phyloP scores from a whole-genome alignment of 1,140 invertebrate genomes.

The Drosophila neocordata region DNA sequence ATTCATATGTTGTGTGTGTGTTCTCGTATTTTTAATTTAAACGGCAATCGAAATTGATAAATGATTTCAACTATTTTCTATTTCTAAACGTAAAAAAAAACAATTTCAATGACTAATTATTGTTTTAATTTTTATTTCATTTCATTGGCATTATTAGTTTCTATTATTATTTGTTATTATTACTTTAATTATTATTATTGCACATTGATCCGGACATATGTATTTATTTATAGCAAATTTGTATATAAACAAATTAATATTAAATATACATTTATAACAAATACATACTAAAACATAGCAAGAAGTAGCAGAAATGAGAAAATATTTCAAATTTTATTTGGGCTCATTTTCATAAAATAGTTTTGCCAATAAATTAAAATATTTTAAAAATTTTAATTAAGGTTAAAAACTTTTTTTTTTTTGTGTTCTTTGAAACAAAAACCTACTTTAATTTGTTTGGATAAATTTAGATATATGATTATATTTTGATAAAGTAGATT shows the following conservation, averaged over 20 bases:
- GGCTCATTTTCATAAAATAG: no score
- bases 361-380: background rate
- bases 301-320: background rate
- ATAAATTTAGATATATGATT: no score
- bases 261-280: background rate
- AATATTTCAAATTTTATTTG: background rate
- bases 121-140: slow-evolving; percentile 40
- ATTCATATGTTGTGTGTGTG: background rate
- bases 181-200: slow-evolving; percentile 2
- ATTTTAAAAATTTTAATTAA: no score
- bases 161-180: slow-evolving; percentile 9
- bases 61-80: slow-evolving; percentile 23
- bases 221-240: background rate
- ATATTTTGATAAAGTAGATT: no score
- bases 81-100: slow-evolving; percentile 6
- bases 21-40: slow-evolving; percentile 2
- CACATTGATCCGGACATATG: slow-evolving; percentile 17
- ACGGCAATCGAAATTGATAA: slow-evolving; percentile 24
- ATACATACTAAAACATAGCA: background rate
- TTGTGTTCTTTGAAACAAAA: no score
- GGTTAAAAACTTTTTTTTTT: no score
- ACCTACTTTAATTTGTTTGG: no score
- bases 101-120: slow-evolving; percentile 23
- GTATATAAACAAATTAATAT: background rate
- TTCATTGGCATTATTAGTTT: slow-evolving; percentile 22